Percentiles rank a stretch among this genome's conserved stretches.
Conservation (phyloP, 2,888 invertebrate genomes). For the Cremastinae sp. region DNA sequence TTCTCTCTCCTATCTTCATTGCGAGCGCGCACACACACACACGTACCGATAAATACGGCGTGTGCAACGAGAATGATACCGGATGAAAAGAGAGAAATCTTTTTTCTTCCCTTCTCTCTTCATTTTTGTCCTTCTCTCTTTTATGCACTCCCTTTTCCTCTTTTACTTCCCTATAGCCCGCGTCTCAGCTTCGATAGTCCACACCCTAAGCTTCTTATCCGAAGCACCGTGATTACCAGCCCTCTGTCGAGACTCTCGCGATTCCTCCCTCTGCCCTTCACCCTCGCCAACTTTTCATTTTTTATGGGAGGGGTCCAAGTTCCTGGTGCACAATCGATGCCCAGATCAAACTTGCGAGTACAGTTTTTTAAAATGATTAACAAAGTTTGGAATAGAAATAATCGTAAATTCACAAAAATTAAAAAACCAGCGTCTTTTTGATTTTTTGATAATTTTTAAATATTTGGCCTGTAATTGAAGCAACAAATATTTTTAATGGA, state of each 20-base stretch:
- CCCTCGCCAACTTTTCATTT: conserved; percentile 1
- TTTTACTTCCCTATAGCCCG: conserved; percentile 37
- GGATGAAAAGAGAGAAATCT: conserved; percentile 48
- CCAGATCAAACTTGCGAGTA: conserved; percentile 1
- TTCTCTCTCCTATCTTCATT: neutral
- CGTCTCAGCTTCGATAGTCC: conserved; percentile 53
- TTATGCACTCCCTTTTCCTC: conserved; percentile 26
- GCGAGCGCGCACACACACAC: conserved; percentile 1
- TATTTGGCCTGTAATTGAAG: too few relatives aligned
- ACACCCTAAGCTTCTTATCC: conserved; percentile 65
- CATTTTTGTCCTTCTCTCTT: conserved; percentile 29
- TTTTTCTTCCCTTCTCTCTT: conserved; percentile 13
- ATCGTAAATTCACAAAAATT: too few relatives aligned
- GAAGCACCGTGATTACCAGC: conserved; percentile 64
- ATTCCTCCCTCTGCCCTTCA: conserved; percentile 20
- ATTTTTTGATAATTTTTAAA: too few relatives aligned
- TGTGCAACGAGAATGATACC: conserved; percentile 52
- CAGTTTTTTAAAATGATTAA: too few relatives aligned
- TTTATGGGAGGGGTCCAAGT: neutral
- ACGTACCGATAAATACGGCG: conserved; percentile 13
- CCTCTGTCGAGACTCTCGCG: conserved; percentile 43
- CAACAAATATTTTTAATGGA: too few relatives aligned
- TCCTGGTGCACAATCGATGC: too few relatives aligned
- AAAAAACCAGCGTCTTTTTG: too few relatives aligned
- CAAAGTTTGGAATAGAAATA: too few relatives aligned